Evolutionary conservation across 2,797 vertebrate genomes (phyloP), one percentile per base, ranked within the genome.

Genomic region (Sebastes elongatus): DNA sequence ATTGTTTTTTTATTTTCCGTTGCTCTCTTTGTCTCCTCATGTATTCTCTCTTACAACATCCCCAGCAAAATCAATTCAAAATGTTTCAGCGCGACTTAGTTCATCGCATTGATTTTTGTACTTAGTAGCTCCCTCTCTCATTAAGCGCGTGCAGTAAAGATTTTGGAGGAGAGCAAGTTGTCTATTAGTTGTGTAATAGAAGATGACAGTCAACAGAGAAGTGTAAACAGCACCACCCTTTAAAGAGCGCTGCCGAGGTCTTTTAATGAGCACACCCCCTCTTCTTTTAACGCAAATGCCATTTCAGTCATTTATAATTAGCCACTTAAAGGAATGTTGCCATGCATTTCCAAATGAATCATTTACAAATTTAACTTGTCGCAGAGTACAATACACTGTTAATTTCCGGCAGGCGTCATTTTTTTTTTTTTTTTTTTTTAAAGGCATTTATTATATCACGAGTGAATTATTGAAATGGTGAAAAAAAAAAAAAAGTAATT

Each of bases 301-400:
- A 38, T 84, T 88, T 82, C 76, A 81, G 69, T 85, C 74, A 22
- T 84, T 93, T 83, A 78, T 88, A 91, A 93, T 92, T 83, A 87
- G 79, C 72, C 49, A 64, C 76, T 88, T 74, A 75, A 82, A 83
- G 81, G 59, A 88, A 65, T 33, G 59, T 76, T 88, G 55, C 81
- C 23, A 68, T 86, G 78, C 57, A 67, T 87, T 89, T 92, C 53
- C n/a, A 67, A 86, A 89, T 90, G n/a, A 91, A 90, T 90, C 75
- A 70, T 86, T 93, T 70, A 78, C 74, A 82, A 74, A 83, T 63
- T 53, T 2, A 70, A 86, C 49, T 82, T 86, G 75, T 72, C 70
- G 69, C 78, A 49, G 27, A 78, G 25, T 11, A 85, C 83, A 90
- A 89, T 89, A 82, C 87, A 72, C 78, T 60, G 62, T 82, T 88